Percentiles rank a stretch among this genome's conserved stretches.
Evolutionary conservation across 2,113 vertebrate species (phyloP).

Genomic region (Urocolius indicus): DNA sequence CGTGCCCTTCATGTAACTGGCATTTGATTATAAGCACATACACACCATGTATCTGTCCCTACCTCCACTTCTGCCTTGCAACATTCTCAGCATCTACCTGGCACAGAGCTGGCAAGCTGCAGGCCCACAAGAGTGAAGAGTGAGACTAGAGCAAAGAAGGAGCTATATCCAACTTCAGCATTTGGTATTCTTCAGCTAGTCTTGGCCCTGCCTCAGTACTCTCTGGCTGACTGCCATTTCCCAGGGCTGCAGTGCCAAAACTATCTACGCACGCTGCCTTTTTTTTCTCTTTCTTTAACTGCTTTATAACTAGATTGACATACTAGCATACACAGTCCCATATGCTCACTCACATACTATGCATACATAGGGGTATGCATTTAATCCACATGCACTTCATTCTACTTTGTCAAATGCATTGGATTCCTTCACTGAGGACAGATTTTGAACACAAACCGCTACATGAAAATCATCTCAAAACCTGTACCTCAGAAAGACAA

Average conservation of each 20-base stretch:
- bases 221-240: slow-evolving; percentile 78
- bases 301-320: slow-evolving; percentile 42
- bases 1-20: background rate
- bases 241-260: slow-evolving; percentile 76
- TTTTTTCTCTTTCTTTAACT: background rate
- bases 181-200: slow-evolving; percentile 70
- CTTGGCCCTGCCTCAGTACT: slow-evolving; percentile 59
- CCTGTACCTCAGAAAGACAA: background rate
- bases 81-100: background rate
- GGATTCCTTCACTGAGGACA: background rate
- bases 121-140: background rate
- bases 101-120: background rate
- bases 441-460: background rate
- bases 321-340: background rate
- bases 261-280: slow-evolving; percentile 6
- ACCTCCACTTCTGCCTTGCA: background rate
- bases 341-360: background rate
- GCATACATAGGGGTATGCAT: background rate
- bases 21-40: background rate
- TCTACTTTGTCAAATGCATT: background rate
- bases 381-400: background rate
- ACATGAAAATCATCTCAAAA: background rate
- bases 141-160: background rate
- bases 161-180: slow-evolving; percentile 22
- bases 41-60: background rate